Percentiles rank a stretch among this genome's conserved stretches.
Evolutionary conservation across 2,113 vertebrate species (phyloP).

Genomic region (Sceloporus tristichus): DNA sequence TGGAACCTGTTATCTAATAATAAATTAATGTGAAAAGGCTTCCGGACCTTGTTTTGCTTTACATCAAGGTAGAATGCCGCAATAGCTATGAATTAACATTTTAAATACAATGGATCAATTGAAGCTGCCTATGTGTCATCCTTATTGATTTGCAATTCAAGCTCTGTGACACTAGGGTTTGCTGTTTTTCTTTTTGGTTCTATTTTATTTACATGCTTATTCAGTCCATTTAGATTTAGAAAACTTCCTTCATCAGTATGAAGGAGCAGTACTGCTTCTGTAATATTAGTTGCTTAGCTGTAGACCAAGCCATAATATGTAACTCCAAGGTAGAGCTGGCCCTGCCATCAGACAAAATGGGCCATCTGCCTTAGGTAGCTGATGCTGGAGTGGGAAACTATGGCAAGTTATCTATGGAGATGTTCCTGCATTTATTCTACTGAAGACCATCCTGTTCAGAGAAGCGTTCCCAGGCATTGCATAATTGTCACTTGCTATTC

Average conservation of each 20-base stretch:
- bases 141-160: conserved; percentile 19
- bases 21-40: conserved; percentile 25
- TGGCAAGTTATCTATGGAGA: neutral
- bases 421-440: neutral
- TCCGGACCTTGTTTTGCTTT: conserved; percentile 38
- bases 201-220: neutral
- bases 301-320: too few species aligned
- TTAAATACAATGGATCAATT: conserved; percentile 38
- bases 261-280: neutral
- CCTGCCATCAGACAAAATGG: neutral
- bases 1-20: conserved; percentile 28
- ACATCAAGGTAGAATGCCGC: conserved; percentile 11
- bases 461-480: too few species aligned
- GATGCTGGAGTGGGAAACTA: neutral
- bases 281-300: neutral
- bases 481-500: too few species aligned
- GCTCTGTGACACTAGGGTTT: neutral
- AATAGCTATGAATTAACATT: conserved; percentile 36
- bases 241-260: neutral
- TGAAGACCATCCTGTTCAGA: neutral
- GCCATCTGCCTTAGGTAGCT: neutral
- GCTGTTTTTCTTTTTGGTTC: neutral
- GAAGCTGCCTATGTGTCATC: neutral
- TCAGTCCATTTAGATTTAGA: neutral
- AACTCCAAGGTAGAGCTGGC: neutral